phyloP scores from a whole-genome alignment of 2,797 vertebrate genomes.

The Sarcoramphus papa region DNA sequence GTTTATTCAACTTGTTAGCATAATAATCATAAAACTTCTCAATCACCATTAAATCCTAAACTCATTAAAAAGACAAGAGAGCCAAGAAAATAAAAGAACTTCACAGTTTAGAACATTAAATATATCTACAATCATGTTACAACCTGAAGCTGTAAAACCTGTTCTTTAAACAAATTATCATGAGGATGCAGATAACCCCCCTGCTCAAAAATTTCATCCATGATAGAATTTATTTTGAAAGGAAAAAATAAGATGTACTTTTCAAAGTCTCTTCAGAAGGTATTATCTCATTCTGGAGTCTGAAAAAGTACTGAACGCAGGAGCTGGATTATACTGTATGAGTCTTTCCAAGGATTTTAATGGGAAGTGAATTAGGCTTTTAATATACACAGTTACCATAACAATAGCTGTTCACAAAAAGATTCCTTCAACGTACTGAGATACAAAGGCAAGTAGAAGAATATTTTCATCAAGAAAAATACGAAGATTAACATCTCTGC shows the following conservation, averaged over 20 bases:
- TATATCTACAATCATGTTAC: not conserved
- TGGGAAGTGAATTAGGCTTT: conserved; percentile 36
- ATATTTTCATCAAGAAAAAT: not conserved
- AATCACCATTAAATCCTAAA: not conserved
- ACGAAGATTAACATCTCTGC: not conserved
- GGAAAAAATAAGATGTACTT: not conserved
- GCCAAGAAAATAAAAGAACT: not conserved
- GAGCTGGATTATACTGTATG: not conserved
- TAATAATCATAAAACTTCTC: not conserved
- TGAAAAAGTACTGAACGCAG: not conserved
- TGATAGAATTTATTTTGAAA: not conserved
- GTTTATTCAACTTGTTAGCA: not conserved
- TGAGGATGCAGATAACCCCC: not conserved
- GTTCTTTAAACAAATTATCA: not conserved
- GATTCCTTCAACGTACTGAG: not conserved
- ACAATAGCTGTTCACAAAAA: conserved; percentile 37
- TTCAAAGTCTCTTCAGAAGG: not conserved
- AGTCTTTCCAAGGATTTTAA: conserved; percentile 11
- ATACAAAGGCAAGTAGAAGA: not conserved
- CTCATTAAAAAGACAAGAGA: not conserved
- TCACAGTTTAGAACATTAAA: not conserved
- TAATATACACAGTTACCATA: conserved; percentile 56
- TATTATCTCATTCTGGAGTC: not conserved
- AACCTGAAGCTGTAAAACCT: not conserved
- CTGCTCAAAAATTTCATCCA: not conserved